Evolutionary conservation across 2,797 vertebrate species (phyloP), one percentile per base, ranked within the genome.

Genomic region (Enteromius argenteus): DNA sequence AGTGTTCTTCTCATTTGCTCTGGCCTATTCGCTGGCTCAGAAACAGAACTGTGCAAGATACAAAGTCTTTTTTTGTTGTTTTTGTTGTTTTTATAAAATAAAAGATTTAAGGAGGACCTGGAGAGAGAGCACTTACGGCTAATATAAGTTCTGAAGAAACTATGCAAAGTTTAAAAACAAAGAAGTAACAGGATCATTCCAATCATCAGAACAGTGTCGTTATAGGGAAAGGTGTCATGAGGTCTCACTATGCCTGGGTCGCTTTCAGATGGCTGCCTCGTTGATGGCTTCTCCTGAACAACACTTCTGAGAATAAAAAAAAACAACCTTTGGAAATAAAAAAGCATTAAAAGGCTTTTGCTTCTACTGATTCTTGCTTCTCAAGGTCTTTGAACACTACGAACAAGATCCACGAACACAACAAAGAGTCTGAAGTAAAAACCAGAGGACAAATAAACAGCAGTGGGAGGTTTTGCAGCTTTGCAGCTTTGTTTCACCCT

Each of bases 261-360:
- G 90, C 90, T 93, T 91, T 91, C 87, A 92, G 90, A 93, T 93
- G 94, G 94, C 92, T 94, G 93, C 93, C 94, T 71, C 27, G 94
- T 96, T 91, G 95, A 96, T 96, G 96, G 95, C 94, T 96, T 93
- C 94, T 96, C 94, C 90, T 92, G 92, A 94, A 91, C 23, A 90
- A 91, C 91, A 85, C 91, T 77, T 88, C 76, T 89, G 87, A 89
- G 88, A 83, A 89, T 85, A 84, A 81, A 11, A n/a, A 35, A 66
- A 86, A 92, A 93, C 90, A 87, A 69, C 60, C 58, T 66, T 74
- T 60, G 85, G 91, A 93, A 95, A 93, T 35, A 46, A 88, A 90
- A 91, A 89, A 90, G 88, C 86, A 88, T 88, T 71, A 87, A 91
- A 51, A 94, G 91, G 86, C 89, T 90, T 92, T 89, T 78, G 81